Conservation (phyloP, 2,888 invertebrate species). For the Hartigia nigra region DNA sequence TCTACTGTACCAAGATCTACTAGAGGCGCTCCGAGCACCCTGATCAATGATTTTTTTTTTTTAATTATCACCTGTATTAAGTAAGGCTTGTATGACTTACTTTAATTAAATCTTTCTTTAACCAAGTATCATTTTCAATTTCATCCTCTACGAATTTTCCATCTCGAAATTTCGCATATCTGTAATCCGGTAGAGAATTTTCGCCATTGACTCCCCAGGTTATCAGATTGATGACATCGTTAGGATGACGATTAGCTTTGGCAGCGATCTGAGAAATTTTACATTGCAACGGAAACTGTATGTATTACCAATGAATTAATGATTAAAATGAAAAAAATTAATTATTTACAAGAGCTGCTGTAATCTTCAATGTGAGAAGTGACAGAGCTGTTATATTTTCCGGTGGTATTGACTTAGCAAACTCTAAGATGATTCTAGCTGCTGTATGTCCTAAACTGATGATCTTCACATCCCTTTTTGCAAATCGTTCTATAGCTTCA, state of each 20-base stretch:
- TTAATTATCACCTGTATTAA: not conserved
- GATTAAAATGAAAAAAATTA: not conserved
- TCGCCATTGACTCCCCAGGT: constrained; percentile 35
- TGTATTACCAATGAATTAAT: not conserved
- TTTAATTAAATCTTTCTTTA: constrained; percentile 24
- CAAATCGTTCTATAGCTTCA: constrained; percentile 30
- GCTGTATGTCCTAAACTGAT: constrained; percentile 32
- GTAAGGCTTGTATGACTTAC: constrained; percentile 16
- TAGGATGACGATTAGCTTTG: constrained; percentile 19
- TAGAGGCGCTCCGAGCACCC: constrained; percentile 11
- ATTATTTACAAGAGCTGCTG: constrained; percentile 23
- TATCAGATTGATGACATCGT: constrained; percentile 39
- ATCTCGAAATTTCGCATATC: constrained; percentile 26
- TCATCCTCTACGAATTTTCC: constrained; percentile 15
- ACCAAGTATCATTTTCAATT: constrained; percentile 25
- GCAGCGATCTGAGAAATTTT: constrained; percentile 30
- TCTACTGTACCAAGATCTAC: constrained; percentile 19
- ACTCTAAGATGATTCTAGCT: constrained; percentile 32
- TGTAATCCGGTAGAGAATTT: constrained; percentile 30
- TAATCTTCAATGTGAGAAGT: constrained; percentile 27
- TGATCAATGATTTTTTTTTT: constrained; percentile 1
- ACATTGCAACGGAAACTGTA: not conserved
- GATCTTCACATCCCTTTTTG: constrained; percentile 33
- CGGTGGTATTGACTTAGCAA: constrained; percentile 30
- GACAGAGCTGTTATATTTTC: constrained; percentile 34